Evolutionary conservation across 1,140 invertebrate genomes (phyloP).

Genomic region (Mesaphorura yosii): DNA sequence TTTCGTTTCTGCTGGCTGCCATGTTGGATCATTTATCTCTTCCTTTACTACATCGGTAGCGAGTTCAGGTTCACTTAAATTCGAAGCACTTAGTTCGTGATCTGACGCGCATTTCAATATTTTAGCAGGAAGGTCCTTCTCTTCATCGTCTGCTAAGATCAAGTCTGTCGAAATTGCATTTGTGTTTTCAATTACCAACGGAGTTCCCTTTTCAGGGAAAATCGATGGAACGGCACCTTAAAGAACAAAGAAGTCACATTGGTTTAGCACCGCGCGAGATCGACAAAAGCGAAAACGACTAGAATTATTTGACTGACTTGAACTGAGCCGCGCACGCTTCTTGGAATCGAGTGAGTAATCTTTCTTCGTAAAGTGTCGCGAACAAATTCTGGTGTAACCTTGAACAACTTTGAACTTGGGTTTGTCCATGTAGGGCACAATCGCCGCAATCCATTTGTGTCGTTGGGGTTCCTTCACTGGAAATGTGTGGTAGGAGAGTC

Average conservation of each 20-base stretch:
- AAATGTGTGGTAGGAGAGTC: slow-evolving; percentile 27
- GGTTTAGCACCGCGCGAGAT: neutral
- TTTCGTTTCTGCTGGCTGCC: no score
- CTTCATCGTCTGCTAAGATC: no score
- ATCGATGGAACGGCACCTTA: slow-evolving; percentile 28
- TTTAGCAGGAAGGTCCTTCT: no score
- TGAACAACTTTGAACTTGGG: slow-evolving; percentile 27
- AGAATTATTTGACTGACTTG: slow-evolving; percentile 16
- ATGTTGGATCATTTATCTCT: no score
- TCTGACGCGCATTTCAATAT: no score
- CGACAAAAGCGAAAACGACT: neutral
- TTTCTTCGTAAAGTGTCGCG: slow-evolving; percentile 28
- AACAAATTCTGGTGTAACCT: slow-evolving; percentile 28
- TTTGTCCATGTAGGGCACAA: slow-evolving; percentile 29
- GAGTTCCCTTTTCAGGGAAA: slow-evolving; percentile 18
- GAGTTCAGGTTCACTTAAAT: no score
- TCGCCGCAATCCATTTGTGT: slow-evolving; percentile 27
- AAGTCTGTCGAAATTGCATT: no score
- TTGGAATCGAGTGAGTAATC: slow-evolving; percentile 29
- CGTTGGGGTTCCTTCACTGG: slow-evolving; percentile 23
- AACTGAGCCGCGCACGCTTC: slow-evolving; percentile 27
- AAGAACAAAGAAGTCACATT: neutral
- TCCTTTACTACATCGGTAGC: no score
- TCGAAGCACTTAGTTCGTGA: no score
- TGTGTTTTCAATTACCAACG: neutral